A percentile compares a stretch with the other conserved stretches of the same genome.
phyloP scores from a whole-genome alignment of 2,888 invertebrate species.

The Julus scandinavius region DNA sequence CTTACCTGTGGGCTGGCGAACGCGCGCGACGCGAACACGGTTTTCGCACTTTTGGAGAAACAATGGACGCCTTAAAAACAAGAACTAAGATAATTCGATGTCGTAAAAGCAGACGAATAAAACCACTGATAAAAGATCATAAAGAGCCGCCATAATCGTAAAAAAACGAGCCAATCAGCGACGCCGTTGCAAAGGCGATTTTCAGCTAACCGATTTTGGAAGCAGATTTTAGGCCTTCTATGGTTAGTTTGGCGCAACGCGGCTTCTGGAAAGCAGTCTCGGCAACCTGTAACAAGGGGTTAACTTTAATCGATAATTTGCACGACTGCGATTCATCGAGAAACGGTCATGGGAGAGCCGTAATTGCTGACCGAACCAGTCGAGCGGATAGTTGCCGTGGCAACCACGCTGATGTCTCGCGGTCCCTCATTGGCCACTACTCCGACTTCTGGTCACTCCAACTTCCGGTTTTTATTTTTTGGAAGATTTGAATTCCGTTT shows the following conservation, averaged over 20 bases:
- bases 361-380: neutral
- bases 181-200: neutral
- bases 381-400: neutral
- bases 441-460: neutral
- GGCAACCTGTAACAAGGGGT: neutral
- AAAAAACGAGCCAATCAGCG: conserved; percentile 8
- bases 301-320: neutral
- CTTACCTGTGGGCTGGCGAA: neutral
- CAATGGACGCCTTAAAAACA: conserved; percentile 28
- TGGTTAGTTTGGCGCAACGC: neutral
- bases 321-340: neutral
- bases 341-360: neutral
- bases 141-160: conserved; percentile 27
- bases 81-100: conserved; percentile 22
- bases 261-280: neutral
- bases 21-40: neutral
- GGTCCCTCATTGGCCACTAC: neutral
- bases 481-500: neutral
- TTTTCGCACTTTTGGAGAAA: neutral
- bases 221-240: neutral
- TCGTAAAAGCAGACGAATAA: conserved; percentile 28
- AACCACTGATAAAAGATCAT: conserved; percentile 29
- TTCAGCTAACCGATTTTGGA: neutral
- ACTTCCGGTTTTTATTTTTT: neutral
- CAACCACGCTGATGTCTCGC: neutral